Evolutionary conservation across 2,888 invertebrate species (phyloP).

Genomic region (Xanthia icteritia): DNA sequence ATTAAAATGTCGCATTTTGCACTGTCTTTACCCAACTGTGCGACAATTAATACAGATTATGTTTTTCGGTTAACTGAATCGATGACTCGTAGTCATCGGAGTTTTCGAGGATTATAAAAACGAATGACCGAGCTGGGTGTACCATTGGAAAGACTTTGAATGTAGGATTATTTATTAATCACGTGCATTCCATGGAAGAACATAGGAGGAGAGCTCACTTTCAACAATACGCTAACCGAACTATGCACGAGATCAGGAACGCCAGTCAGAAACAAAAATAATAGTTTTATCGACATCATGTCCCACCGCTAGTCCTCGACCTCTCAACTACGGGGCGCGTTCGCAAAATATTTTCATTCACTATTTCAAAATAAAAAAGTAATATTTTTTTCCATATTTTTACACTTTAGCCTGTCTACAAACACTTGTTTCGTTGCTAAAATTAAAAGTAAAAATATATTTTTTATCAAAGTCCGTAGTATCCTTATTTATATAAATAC

Average conservation of each 20-base stretch:
- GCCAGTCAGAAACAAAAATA: not conserved
- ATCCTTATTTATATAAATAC: slow-evolving; percentile 20
- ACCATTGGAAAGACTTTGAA: not conserved
- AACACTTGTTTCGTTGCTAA: slow-evolving; percentile 58
- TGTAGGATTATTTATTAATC: not conserved
- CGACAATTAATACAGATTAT: no score
- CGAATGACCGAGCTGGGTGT: not conserved
- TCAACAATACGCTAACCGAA: not conserved
- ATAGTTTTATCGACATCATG: slow-evolving; percentile 38
- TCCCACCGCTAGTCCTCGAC: slow-evolving; percentile 60
- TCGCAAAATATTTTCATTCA: slow-evolving; percentile 73
- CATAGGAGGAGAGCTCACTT: not conserved
- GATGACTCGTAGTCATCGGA: no score
- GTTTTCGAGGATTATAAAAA: no score
- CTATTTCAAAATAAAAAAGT: slow-evolving; percentile 69
- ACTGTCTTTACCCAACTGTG: not conserved
- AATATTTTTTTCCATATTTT: slow-evolving; percentile 67
- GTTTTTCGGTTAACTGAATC: not conserved
- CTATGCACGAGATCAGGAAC: not conserved
- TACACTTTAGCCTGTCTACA: slow-evolving; percentile 61
- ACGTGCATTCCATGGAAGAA: not conserved
- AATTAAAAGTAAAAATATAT: slow-evolving; percentile 61
- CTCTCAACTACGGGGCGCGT: slow-evolving; percentile 66
- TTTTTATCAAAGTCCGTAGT: slow-evolving; percentile 57
- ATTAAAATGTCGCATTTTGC: not conserved